Evolutionary conservation across 2,113 vertebrate genomes (phyloP).

Genomic region (Sinocyclocheilus anshuiensis): DNA sequence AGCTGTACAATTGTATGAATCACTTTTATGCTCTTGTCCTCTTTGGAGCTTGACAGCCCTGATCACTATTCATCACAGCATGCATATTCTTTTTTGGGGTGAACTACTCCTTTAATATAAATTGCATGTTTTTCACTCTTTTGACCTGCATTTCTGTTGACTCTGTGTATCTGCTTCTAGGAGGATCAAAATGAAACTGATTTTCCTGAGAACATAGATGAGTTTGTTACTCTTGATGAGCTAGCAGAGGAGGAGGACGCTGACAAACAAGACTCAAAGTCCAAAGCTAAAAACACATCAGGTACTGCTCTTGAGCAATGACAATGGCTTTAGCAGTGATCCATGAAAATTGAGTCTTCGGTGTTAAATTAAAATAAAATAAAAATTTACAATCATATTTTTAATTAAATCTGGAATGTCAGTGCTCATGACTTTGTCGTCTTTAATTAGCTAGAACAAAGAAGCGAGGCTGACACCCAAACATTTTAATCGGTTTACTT

Average conservation of each 20-base stretch:
- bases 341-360: not conserved
- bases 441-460: not conserved
- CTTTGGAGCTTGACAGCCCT: not conserved
- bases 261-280: constrained; percentile 64
- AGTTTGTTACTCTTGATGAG: constrained; percentile 93
- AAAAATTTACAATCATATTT: not conserved
- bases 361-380: not conserved
- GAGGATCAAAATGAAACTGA: constrained; percentile 68
- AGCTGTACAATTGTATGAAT: not conserved
- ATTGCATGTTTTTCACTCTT: not conserved
- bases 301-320: constrained; percentile 36
- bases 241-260: constrained; percentile 87
- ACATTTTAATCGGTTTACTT: not conserved
- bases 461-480: not conserved
- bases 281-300: constrained; percentile 31
- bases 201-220: constrained; percentile 89
- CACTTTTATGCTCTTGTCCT: not conserved
- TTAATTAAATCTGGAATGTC: not conserved
- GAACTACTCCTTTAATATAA: not conserved
- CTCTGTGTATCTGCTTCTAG: constrained; percentile 30
- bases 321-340: not conserved
- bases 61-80: not conserved
- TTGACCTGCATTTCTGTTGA: not conserved
- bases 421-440: not conserved
- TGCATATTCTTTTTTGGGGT: not conserved